Base-by-base conservation (phyloP, 2,113 vertebrate genomes). In the Electrona antarctica region DNA sequence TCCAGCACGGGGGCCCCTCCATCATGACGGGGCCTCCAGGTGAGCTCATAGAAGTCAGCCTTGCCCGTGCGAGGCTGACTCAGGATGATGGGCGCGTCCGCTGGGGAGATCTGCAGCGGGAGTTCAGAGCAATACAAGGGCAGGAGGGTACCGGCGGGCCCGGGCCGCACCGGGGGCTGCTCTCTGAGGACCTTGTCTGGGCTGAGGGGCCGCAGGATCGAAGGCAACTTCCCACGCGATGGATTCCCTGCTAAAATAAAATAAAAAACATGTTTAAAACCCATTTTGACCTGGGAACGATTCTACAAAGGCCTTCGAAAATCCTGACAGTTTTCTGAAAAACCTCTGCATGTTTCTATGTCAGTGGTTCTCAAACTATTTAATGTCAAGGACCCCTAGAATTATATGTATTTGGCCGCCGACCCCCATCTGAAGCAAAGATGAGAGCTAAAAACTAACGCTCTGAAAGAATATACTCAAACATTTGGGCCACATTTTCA, bases 31-130 rank as follows among this genome's bases (percentile, higher is more conserved):
- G 96, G 97, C 76, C 94, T 93, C 97, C 97, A 99, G 78, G 96
- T 93, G 48, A 99, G 94, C 15, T 99, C 97, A 0, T 99, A 99
- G 7, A 94, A 95, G 90, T 99, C 97, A 0, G 96, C 96, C 81
- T 96, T 97, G 58, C 95, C 96, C 0, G 97, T 99, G 58, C 96
- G 93, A 0, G 97, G 97, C 33, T 95, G 97, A 77, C 97, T 99
- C 56, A 98, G 95, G 84, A 99, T 98, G 87, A 98, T 71, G 6
- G 97, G 97, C 0, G 97, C 97, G 41, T 99, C 97, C 0, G 96
- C 96, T 0, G 89, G 95, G 7, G 93, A 87, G 49, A 92, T 85
- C 2, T 79, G 87, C 4, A 92, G 93, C 1, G 89, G 90, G 56
- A 91, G 86, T 66, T 90, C 76, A 0, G 89, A 88, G 83, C 97